Base-by-base conservation (phyloP, 1,140 invertebrate species). In the Brachionus asplanchnoidis region DNA sequence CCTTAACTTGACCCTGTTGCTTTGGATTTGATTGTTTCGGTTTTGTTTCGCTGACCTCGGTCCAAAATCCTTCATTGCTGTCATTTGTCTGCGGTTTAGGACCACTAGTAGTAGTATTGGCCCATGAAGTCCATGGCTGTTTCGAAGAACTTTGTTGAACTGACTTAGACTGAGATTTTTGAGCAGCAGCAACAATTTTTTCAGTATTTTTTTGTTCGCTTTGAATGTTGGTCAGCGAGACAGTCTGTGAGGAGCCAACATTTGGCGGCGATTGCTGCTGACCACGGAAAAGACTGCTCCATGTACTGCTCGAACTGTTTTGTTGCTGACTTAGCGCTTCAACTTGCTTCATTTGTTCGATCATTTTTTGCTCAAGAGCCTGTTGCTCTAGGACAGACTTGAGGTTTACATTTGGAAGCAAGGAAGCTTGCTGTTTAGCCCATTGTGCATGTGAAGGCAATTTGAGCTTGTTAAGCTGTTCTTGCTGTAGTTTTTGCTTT, bases 91-190 rank as follows among this genome's bases (percentile, higher is more conserved):
- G 20, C 53, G 40, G 1, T n/a, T 77, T 77, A 12, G 70, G 1
- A 23, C 60, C 60, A 12, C 6, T 65, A 32, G 60, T 80, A 56
- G 79, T 8, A 17, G 79, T 5, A 36, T 50, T 77, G 3, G 36
- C 79, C 79, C 79, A 82, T n/a, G 77, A n/a, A n/a, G 77, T 50
- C 77, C 77, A 80, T 50, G 73, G 14, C 32, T 77, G 73, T 46
- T 77, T 77, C 9, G 79, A 9, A 5, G 46, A 53, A 40, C 26
- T 80, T 80, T 80, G 46, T n/a, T 78, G 75, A 23, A 26, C 14
- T 11, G 68, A 12, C 12, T 77, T 77, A 23, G 42, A 9, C 5
- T 75, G 70, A 23, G 40, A 23, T 68, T 82, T 82, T 68, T 82
- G 79, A 68, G 40, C 50, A 8, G 26, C 42, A 32, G 20, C n/a